Conservation (phyloP, 1,140 invertebrate species). For the Goniozus legneri region DNA sequence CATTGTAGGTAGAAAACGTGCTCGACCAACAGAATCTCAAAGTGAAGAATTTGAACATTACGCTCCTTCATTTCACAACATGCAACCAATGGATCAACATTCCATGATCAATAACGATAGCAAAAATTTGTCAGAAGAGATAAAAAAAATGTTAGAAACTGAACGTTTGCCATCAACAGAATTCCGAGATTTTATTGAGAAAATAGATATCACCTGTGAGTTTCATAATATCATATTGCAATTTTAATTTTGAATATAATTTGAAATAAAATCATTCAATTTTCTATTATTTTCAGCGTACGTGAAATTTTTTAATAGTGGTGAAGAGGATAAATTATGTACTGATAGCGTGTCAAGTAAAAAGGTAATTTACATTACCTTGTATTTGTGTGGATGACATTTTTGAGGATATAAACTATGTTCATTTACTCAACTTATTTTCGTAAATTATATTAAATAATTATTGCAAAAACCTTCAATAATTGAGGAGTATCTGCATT, state of each 20-base stretch:
- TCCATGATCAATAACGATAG: slow-evolving; percentile 5
- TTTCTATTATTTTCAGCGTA: slow-evolving; percentile 1
- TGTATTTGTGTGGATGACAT: no score
- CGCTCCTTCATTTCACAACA: no score
- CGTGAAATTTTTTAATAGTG: not conserved
- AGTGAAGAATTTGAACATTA: slow-evolving; percentile 23
- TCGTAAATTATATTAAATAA: not conserved
- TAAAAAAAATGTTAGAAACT: slow-evolving; percentile 21
- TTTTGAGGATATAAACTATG: slow-evolving; percentile 1
- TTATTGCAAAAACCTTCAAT: no score
- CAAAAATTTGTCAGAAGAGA: slow-evolving; percentile 24
- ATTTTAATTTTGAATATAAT: no score
- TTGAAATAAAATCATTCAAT: not conserved
- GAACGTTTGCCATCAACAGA: slow-evolving; percentile 9
- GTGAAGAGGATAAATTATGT: slow-evolving; percentile 9
- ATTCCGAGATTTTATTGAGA: slow-evolving; percentile 4
- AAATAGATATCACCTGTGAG: slow-evolving; percentile 6
- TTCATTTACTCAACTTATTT: not conserved
- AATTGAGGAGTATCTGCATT: no score
- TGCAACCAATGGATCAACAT: not conserved
- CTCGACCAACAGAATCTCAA: slow-evolving; percentile 41
- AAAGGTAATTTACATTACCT: slow-evolving; percentile 8
- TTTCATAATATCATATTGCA: no score
- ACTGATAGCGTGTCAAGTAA: slow-evolving; percentile 13
- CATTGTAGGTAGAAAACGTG: slow-evolving; percentile 43